These are phyloP conservation scores for Saccostrea echinata DNA, from an alignment of 1,140 invertebrate genomes.

Conservation along the genomic window DNA sequence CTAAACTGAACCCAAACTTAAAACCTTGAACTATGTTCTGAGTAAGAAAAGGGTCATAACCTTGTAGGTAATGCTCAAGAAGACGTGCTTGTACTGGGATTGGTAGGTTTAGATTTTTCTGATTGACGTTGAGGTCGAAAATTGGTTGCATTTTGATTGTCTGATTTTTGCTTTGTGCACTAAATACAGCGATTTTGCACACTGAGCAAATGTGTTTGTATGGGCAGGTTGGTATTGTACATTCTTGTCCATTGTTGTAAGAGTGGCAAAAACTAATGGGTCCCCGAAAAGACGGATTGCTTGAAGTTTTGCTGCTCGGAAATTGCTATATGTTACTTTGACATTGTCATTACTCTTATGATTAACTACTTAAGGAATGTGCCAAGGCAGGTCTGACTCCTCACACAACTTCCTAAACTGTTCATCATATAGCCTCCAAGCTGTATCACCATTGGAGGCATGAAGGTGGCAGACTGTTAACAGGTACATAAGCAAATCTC, in stretches of 20 bases:
- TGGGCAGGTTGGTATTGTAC: not conserved
- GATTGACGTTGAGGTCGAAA: too few relatives aligned
- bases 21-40: not conserved
- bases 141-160: too few relatives aligned
- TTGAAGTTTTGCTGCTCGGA: not conserved
- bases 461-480: not conserved
- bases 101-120: slow-evolving; percentile 15
- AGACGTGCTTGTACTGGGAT: not conserved
- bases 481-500: slow-evolving; percentile 43
- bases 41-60: not conserved
- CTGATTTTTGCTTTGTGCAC: too few relatives aligned
- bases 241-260: not conserved
- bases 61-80: not conserved
- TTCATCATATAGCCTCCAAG: slow-evolving; percentile 42
- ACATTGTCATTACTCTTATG: not conserved
- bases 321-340: not conserved
- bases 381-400: not conserved
- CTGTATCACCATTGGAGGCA: slow-evolving; percentile 10
- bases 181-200: not conserved
- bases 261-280: not conserved
- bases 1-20: not conserved
- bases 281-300: not conserved
- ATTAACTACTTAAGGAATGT: not conserved
- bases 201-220: slow-evolving; percentile 32
- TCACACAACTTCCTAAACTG: too few relatives aligned